Conservation (phyloP, 1,140 invertebrate species). For the Chymomyza costata region DNA sequence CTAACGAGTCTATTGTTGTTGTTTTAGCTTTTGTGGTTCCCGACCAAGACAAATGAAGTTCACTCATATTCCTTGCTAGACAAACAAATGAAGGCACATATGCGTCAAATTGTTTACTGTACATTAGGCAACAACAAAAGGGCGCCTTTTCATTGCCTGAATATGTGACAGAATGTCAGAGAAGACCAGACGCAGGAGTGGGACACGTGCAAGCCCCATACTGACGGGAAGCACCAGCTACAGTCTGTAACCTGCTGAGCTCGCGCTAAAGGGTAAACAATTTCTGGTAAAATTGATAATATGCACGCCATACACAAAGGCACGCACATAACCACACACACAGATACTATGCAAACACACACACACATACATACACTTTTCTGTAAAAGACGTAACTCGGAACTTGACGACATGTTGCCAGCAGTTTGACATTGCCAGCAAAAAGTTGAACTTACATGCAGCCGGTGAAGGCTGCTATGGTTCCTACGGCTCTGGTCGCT, state of each 20-base stretch:
- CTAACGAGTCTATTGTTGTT: constrained; percentile 21
- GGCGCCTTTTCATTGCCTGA: constrained; percentile 2
- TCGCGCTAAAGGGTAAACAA: constrained; percentile 59
- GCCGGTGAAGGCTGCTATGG: too few species aligned
- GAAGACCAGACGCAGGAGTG: too few species aligned
- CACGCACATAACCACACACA: too few species aligned
- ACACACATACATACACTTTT: constrained; percentile 20
- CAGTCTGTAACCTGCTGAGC: constrained; percentile 31
- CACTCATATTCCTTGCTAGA: too few species aligned
- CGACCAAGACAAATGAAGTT: not conserved
- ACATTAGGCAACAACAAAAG: constrained; percentile 47
- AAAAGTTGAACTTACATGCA: constrained; percentile 65
- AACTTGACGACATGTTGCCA: too few species aligned
- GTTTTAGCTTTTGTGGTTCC: constrained; percentile 12
- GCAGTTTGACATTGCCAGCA: constrained; percentile 66
- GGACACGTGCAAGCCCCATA: not conserved
- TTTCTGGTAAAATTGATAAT: constrained; percentile 69
- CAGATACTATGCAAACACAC: constrained; percentile 18
- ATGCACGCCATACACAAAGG: too few species aligned
- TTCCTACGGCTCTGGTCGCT: too few species aligned
- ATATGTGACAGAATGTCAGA: too few species aligned
- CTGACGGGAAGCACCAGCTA: not conserved
- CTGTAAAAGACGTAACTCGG: too few species aligned
- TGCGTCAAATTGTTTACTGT: constrained; percentile 34
- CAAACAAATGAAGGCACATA: constrained; percentile 19